Percentiles rank a stretch among this genome's conserved stretches.
Conservation (phyloP, 2,888 invertebrate species). For the Sepiola atlantica region DNA sequence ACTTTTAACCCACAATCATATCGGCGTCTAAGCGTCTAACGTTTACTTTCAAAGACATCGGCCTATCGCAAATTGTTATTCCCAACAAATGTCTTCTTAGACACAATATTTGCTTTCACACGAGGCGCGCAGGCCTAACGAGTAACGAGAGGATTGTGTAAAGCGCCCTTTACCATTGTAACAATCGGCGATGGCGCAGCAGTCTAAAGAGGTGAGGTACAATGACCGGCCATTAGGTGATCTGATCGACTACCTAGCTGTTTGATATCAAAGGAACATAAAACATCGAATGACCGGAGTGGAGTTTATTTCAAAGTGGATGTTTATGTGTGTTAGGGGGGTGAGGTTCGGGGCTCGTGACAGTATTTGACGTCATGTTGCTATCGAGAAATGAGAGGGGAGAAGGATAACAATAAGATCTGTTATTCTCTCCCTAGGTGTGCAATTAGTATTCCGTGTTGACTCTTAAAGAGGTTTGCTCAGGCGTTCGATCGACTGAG, state of each 20-base stretch:
- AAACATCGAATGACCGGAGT: background rate
- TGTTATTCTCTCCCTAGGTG: background rate
- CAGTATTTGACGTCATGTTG: background rate
- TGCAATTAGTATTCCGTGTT: constrained; percentile 1
- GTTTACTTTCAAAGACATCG: background rate
- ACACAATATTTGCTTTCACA: background rate
- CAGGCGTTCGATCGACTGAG: constrained; percentile 5
- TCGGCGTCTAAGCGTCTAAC: background rate
- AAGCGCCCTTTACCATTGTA: background rate
- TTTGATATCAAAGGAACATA: constrained; percentile 4
- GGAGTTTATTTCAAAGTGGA: background rate
- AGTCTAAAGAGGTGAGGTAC: background rate
- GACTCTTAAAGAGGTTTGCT: constrained; percentile 11
- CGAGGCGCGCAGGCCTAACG: background rate
- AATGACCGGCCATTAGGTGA: background rate
- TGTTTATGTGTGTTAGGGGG: background rate
- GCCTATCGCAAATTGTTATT: no score
- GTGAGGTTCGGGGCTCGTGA: no score
- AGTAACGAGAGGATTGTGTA: background rate
- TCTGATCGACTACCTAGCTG: background rate
- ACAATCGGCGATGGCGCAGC: background rate
- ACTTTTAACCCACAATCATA: background rate
- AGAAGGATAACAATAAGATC: background rate
- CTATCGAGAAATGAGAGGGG: background rate
- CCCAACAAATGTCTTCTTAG: background rate